Conservation (phyloP, 1,140 invertebrate genomes). For the Drosophila serrata region DNA sequence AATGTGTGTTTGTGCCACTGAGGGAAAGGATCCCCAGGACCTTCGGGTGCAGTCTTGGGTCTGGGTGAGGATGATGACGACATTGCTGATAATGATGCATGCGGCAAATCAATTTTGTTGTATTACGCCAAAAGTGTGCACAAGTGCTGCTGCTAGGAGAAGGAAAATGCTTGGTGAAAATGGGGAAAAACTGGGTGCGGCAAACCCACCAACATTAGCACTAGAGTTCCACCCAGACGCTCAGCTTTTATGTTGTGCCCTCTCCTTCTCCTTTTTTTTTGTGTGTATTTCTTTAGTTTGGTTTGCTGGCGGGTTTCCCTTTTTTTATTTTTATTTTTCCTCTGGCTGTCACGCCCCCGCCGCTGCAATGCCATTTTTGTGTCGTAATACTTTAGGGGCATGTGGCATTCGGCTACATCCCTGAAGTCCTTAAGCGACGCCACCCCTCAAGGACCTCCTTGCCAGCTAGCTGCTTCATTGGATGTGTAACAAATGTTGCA, state of each 20-base stretch:
- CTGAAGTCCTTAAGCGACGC: slow-evolving; percentile 31
- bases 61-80: slow-evolving; percentile 20
- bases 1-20: slow-evolving; percentile 16
- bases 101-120: slow-evolving; percentile 81
- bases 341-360: slow-evolving; percentile 47
- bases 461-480: slow-evolving; percentile 19
- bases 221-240: slow-evolving; percentile 66
- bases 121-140: slow-evolving; percentile 81
- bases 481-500: slow-evolving; percentile 56
- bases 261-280: slow-evolving; percentile 56
- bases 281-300: slow-evolving; percentile 30
- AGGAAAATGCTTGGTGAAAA: slow-evolving; percentile 22
- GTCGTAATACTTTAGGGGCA: slow-evolving; percentile 76
- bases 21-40: slow-evolving; percentile 31
- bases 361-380: slow-evolving; percentile 56
- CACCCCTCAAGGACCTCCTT: slow-evolving; percentile 35
- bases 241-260: slow-evolving; percentile 72
- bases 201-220: slow-evolving; percentile 36
- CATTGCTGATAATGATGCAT: slow-evolving; percentile 80
- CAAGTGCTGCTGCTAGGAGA: slow-evolving; percentile 29
- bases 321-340: slow-evolving; percentile 34
- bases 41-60: slow-evolving; percentile 27
- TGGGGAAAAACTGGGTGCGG: slow-evolving; percentile 12
- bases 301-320: slow-evolving; percentile 31
- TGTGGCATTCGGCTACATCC: slow-evolving; percentile 55